Conservation (phyloP, 2,113 vertebrate genomes). For the Morone chrysops region DNA sequence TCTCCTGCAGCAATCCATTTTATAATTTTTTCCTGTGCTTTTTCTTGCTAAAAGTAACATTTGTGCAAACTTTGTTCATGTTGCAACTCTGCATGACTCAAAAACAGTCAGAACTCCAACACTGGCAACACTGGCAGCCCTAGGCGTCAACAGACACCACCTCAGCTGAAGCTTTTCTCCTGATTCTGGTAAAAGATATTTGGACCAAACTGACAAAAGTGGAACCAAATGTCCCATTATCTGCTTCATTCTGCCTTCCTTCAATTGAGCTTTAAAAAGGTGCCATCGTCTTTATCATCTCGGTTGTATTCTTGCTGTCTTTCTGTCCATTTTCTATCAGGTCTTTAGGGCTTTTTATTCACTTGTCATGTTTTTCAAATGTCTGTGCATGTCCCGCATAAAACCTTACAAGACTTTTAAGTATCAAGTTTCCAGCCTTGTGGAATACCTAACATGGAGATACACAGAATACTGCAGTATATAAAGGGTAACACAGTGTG, state of each 20-base stretch:
- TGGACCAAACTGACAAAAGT: not conserved
- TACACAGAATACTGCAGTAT: not conserved
- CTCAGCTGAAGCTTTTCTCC: not conserved
- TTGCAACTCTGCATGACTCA: slow-evolving; percentile 32
- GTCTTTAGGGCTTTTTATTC: not conserved
- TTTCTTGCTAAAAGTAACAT: not conserved
- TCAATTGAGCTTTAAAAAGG: not conserved
- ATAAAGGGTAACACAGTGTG: not conserved
- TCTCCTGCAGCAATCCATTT: not conserved
- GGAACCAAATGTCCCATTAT: not conserved
- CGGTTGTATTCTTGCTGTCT: not conserved
- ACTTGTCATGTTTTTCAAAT: not conserved
- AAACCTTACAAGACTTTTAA: not conserved
- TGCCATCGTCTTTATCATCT: not conserved
- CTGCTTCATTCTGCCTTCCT: not conserved
- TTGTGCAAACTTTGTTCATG: slow-evolving; percentile 5
- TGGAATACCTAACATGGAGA: not conserved
- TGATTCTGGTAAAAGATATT: not conserved
- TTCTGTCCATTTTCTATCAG: not conserved
- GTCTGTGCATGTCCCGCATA: not conserved
- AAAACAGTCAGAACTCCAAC: not conserved
- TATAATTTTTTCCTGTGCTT: not conserved
- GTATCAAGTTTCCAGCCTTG: not conserved
- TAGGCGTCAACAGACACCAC: not conserved
- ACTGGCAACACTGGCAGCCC: not conserved